A percentile compares a stretch with the other conserved stretches of the same genome.
Evolutionary conservation across 2,888 invertebrate genomes (phyloP).

Genomic region (Hyalella azteca): DNA sequence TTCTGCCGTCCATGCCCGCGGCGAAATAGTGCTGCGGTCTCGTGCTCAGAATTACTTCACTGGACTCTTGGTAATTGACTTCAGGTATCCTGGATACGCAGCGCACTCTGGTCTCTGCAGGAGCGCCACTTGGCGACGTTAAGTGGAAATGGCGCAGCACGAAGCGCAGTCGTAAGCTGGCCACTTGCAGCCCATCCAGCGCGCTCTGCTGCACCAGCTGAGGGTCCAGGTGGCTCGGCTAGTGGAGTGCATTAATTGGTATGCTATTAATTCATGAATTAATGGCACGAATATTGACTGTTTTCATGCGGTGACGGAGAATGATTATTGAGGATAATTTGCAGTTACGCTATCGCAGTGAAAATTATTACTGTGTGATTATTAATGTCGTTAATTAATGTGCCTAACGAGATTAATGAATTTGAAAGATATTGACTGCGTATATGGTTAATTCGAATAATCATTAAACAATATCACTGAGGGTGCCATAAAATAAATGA

Average conservation of each 20-base stretch:
- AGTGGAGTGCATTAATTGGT: not conserved
- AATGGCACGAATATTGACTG: too few species aligned
- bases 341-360: too few species aligned
- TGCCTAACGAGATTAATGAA: too few species aligned
- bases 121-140: not conserved
- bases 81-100: constrained; percentile 10
- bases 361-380: too few species aligned
- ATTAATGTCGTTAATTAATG: too few species aligned
- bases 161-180: constrained; percentile 13
- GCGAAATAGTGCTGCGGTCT: constrained; percentile 18
- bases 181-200: not conserved
- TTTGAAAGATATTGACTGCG: too few species aligned
- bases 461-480: too few species aligned
- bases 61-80: constrained; percentile 33
- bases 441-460: too few species aligned
- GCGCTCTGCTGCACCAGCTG: not conserved
- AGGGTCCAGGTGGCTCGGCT: constrained; percentile 13
- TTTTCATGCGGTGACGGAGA: too few species aligned
- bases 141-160: constrained; percentile 33
- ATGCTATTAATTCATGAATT: too few species aligned
- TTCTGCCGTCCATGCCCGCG: constrained; percentile 32
- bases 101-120: not conserved
- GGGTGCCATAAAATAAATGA: too few species aligned
- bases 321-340: too few species aligned
- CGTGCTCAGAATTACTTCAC: not conserved